Evolutionary conservation across 2,113 vertebrate species (phyloP), one percentile per base, ranked within the genome.

Genomic region (Dascyllus trimaculatus): DNA sequence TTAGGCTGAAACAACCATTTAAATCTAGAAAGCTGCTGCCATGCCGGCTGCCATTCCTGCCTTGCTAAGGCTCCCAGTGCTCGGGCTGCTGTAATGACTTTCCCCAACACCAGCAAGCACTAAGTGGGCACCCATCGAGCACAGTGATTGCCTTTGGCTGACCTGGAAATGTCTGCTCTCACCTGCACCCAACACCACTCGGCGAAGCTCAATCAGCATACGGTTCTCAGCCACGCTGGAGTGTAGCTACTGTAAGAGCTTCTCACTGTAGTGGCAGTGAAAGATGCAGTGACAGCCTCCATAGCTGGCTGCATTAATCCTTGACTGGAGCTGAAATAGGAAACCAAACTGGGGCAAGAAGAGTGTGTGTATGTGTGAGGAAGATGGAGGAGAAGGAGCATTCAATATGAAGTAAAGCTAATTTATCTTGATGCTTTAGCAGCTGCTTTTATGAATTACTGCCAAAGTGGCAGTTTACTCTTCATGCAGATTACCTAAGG

Each of bases 121-220:
- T 72, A 76, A 88, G 86, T 84, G 84, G 70, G 38, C 75, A 49
- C 18, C 49, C 75, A 19, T 53, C 35, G 21, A 71, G 72, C 71
- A 77, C 29, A 25, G 56, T 40, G 78, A 84, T 69, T 70, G 85
- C 88, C 80, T 76, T 66, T 1, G 60, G 84, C 82, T 85, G 81
- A 87, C 85, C 87, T 87, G 85, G 84, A 91, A 88, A 67, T 1
- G 77, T 85, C 83, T 58, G 59, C 69, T 61, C 75, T 65, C 73
- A 90, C 86, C 90, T 86, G 89, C 68, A 17, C 51, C 73, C 48
- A 19, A 32, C 71, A 53, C 40, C 73, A 52, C 83, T 80, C 65
- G 40, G 62, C 21, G 1, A 57, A 62, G 18, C 85, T 67, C 71
- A 48, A 70, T 79, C 71, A 58, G 77, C 63, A 57, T 32, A 35